Percentiles rank a stretch among this genome's conserved stretches.
Evolutionary conservation across 2,113 vertebrate species (phyloP).

Genomic region (Nothoprocta perdicaria): DNA sequence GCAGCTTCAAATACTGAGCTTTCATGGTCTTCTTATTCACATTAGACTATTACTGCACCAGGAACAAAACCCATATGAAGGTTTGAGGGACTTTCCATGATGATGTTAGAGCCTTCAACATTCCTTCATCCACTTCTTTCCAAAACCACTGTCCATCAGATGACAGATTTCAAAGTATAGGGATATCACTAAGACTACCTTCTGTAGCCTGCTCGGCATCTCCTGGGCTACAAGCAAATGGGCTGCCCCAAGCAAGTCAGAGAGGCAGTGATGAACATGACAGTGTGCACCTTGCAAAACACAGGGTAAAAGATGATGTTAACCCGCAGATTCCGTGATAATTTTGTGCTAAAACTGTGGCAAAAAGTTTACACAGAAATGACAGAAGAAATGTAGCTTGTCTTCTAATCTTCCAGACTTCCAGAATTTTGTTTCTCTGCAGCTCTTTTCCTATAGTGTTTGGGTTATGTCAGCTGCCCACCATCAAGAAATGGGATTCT

Average conservation of each 20-base stretch:
- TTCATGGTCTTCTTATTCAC: not conserved
- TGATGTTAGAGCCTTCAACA: not conserved
- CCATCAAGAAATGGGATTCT: not conserved
- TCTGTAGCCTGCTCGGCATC: not conserved
- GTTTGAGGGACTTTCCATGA: not conserved
- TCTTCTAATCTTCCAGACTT: not conserved
- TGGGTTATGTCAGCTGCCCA: not conserved
- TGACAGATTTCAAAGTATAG: not conserved
- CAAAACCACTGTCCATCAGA: not conserved
- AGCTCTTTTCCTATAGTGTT: not conserved
- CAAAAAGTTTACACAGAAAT: not conserved
- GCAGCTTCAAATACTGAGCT: not conserved
- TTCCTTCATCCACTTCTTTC: not conserved
- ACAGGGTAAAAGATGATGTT: not conserved
- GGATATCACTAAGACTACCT: fast-evolving
- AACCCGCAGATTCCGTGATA: too few species aligned
- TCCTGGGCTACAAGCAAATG: too few species aligned
- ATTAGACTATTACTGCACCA: not conserved
- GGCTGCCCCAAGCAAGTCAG: not conserved
- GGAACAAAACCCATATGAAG: not conserved
- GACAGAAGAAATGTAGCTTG: not conserved
- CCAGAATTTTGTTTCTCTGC: not conserved
- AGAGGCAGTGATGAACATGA: not conserved
- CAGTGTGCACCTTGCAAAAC: not conserved
- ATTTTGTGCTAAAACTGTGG: not conserved